Evolutionary conservation across 53 echinoderm and acorn worm genomes (phyloP), one percentile per base, ranked within the genome.

Genomic region (Holothuria scabra): DNA sequence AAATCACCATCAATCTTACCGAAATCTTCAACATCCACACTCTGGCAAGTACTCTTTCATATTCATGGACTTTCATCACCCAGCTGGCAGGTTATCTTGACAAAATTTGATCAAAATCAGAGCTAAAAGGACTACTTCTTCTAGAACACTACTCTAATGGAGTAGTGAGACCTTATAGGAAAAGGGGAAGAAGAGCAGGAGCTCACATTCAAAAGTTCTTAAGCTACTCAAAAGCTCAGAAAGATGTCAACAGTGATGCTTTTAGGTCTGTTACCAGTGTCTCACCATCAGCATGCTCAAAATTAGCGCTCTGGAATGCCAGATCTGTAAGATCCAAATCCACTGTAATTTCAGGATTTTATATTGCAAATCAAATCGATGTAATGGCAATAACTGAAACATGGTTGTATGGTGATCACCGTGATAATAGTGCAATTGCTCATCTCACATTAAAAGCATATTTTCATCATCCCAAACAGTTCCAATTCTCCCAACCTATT

Each of bases 261-360:
- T 61, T 61, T 6, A 61, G 22, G 22, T 26, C 23, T 61, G 62
- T 24, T 61, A 61, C 22, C 28, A 61, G 8, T 61, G 22, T 26
- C 22, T 61, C 62, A 8, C 23, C 22, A 24, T 22, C 28, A 22
- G 22, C 62, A 61, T 61, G 16, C 31, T 81, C 2, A 20, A 32
- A 81, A 19, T 81, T 81, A 60, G 81, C 61, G n/a, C 56, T 76
- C n/a, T 76, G 76, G 81, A 81, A 81, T 81, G 59, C 38, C 34
- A 60, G 81, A 32, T 81, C 62, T 33, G 5, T 81, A 57, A 81
- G 35, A 31, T 60, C 63, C 5, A 26, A 81, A 34, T 59, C 29
- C 32, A 37, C 81, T 30, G 59, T 81, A 33, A 60, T 81, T 59
- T 81, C 58, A 30, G 59, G 60, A 16, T 59, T 81, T 35, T 26